A percentile compares a stretch with the other conserved stretches of the same genome.
Conservation (phyloP, 2,113 vertebrate species). For the Psittacara wagleri region DNA sequence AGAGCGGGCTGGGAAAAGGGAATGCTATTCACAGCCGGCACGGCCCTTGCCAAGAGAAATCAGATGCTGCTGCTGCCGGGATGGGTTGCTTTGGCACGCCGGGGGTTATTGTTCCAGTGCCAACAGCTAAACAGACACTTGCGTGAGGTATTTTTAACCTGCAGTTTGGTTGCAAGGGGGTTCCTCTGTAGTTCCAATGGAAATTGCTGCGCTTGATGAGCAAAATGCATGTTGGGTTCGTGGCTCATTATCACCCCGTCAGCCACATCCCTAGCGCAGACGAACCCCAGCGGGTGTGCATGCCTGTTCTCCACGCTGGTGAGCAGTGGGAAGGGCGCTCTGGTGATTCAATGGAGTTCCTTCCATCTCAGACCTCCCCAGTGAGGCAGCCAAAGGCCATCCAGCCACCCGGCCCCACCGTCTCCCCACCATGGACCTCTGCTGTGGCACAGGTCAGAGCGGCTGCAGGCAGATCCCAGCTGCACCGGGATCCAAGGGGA, state of each 20-base stretch:
- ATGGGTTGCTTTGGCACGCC: background rate
- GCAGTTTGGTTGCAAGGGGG: background rate
- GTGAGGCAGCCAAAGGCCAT: background rate
- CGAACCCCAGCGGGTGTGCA: background rate
- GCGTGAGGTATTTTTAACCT: background rate
- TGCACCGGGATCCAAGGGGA: accelerated
- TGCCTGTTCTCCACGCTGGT: background rate
- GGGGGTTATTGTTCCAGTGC: background rate
- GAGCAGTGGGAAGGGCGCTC: background rate
- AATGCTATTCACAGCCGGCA: background rate
- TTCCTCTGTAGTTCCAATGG: background rate
- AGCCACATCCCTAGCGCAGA: background rate
- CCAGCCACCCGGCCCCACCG: background rate
- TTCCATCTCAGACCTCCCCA: background rate
- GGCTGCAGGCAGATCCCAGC: background rate
- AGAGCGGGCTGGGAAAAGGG: background rate
- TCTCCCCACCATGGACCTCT: background rate
- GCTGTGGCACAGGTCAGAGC: background rate
- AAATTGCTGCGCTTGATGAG: background rate
- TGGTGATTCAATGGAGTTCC: background rate
- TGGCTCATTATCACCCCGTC: background rate
- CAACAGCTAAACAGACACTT: background rate
- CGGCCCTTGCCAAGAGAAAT: background rate
- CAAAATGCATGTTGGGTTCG: background rate
- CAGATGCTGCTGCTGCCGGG: background rate